Evolutionary conservation across 1,140 invertebrate species (phyloP).

Genomic region (Brachionus sp.): DNA sequence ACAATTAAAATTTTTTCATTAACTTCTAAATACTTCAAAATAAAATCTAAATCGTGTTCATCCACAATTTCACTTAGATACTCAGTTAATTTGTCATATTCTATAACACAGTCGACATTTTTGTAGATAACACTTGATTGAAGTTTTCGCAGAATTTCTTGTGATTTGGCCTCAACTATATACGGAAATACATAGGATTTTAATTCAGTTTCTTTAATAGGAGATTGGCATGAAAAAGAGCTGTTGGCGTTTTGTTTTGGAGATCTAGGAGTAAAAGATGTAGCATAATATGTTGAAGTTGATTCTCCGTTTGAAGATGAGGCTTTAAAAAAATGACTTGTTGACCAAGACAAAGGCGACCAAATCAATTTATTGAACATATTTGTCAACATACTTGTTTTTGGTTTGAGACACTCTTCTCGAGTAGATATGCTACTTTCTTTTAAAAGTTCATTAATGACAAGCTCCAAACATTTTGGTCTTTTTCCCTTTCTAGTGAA

Average conservation of each 20-base stretch:
- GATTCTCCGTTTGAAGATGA: background rate
- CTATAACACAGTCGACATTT: constrained; percentile 38
- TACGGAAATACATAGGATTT: background rate
- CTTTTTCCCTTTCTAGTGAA: constrained; percentile 29
- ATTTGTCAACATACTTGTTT: background rate
- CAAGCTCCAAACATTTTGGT: constrained; percentile 41
- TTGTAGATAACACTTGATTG: constrained; percentile 2
- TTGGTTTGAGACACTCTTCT: background rate
- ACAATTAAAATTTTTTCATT: constrained; percentile 30
- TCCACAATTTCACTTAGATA: background rate
- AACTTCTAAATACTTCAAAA: constrained; percentile 24
- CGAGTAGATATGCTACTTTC: background rate
- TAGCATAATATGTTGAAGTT: background rate
- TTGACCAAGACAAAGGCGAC: background rate
- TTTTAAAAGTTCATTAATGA: background rate
- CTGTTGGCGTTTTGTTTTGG: background rate
- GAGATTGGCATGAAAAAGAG: background rate
- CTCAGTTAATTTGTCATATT: background rate
- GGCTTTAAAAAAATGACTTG: background rate
- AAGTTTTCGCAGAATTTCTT: constrained; percentile 2
- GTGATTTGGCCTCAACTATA: background rate
- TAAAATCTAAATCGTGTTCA: background rate
- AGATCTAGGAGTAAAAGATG: background rate
- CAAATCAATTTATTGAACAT: constrained; percentile 40
- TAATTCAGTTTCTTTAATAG: background rate